These are phyloP conservation scores for Noctilio leporinus DNA, from an alignment of 2,113 vertebrate genomes.

Conservation along the genomic window DNA sequence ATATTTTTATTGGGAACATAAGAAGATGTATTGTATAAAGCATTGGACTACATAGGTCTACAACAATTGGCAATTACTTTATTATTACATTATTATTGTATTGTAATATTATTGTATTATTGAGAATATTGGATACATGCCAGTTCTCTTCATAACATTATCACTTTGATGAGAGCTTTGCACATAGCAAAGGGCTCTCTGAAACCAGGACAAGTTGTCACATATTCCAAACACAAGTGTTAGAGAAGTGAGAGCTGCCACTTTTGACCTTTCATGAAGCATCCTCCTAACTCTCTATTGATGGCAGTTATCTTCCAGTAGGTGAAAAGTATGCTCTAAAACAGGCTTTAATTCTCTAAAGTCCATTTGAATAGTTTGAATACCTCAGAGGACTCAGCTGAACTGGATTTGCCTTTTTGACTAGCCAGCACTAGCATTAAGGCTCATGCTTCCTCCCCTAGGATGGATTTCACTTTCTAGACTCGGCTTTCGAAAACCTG, in stretches of 20 bases:
- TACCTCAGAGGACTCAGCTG: neutral
- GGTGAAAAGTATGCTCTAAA: neutral
- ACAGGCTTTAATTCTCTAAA: neutral
- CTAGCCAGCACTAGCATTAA: neutral
- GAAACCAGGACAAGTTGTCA: neutral
- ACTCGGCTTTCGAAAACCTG: neutral
- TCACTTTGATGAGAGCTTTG: neutral
- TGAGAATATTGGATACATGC: neutral
- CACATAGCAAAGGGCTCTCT: accelerated
- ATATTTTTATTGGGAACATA: neutral
- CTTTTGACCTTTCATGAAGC: neutral
- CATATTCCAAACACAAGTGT: neutral
- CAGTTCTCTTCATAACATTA: neutral
- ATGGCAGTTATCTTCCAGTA: neutral
- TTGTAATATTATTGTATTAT: neutral
- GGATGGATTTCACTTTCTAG: neutral
- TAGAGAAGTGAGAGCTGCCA: accelerated
- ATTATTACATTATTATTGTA: neutral
- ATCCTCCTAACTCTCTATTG: accelerated
- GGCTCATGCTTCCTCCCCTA: accelerated
- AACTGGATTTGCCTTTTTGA: neutral
- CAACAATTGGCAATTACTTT: neutral
- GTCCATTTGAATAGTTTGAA: neutral
- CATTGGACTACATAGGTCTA: neutral
- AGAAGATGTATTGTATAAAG: neutral